Base-by-base conservation (phyloP, 2,888 invertebrate genomes). In the Epirrita christyi region DNA sequence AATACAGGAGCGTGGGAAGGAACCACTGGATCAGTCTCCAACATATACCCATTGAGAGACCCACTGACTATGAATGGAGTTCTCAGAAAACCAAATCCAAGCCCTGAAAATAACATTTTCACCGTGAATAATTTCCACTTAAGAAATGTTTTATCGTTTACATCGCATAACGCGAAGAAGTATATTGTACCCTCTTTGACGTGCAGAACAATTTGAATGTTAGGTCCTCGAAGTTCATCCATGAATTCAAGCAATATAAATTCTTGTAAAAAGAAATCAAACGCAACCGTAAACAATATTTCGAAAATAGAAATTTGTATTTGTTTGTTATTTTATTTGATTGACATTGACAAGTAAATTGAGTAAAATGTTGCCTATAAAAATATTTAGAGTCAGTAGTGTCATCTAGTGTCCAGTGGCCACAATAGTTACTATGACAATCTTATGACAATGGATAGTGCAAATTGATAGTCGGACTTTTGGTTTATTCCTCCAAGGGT, bases 21-120 rank as follows among this genome's bases (percentile, higher is more conserved):
- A 1, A 93, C 88, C 7, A 93, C 92, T 10, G 93, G 91, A 72
- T 96, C 95, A 0, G 96, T 94, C 81, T 96, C 95, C 69, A 95
- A 81, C 74, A 94, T 93, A 64, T 94, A 93, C 0, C 94, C 94
- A 85, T 95, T 94, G 3, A 95, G 79, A 38, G 94, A 93, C 2
- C 94, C 94, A 61, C 93, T 92, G 36, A 95, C 90, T 15, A 93
- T 75, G 41, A 94, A 93, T 0, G 93, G 92, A 59, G 92, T 86
- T 51, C 81, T 82, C 61, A 93, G 78, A 73, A 93, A 93, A 38
- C 93, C 93, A 78, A 94, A 93, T 32, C 94, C 93, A 64, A 92
- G 88, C 8, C 94, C 94, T 94, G 37, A 42, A 60, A 55, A 41
- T 14, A 1, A n/a, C 4, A 46, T 28, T 14, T 34, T 13, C 1